phyloP scores from a whole-genome alignment of 1,140 invertebrate species.

The Cephus cinctus region DNA sequence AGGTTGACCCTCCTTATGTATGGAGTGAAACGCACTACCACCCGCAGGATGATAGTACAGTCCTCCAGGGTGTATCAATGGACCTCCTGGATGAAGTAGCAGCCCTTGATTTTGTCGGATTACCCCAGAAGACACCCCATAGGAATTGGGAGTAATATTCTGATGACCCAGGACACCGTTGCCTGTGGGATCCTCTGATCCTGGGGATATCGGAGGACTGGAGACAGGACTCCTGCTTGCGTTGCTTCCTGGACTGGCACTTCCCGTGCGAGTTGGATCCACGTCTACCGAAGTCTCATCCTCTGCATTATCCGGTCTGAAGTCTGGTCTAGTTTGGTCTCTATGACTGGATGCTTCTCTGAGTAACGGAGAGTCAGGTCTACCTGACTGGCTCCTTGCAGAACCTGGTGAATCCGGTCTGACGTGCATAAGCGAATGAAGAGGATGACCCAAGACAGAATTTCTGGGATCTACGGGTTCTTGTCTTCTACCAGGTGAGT shows the following conservation, averaged over 20 bases:
- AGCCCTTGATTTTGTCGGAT: conserved; percentile 43
- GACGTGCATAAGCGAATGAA: conserved; percentile 20
- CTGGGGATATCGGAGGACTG: conserved; percentile 50
- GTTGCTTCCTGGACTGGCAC: conserved; percentile 49
- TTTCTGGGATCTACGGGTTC: conserved; percentile 4
- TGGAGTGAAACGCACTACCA: conserved; percentile 52
- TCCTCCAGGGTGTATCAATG: conserved; percentile 44
- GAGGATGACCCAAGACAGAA: conserved; percentile 15
- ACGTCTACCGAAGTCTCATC: conserved; percentile 30
- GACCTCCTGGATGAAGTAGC: conserved; percentile 42
- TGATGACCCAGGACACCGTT: conserved; percentile 22
- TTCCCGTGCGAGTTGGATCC: conserved; percentile 26
- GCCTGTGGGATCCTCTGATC: conserved; percentile 41
- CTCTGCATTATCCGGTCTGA: conserved; percentile 26
- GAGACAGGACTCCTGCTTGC: conserved; percentile 41
- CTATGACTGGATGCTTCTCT: too few relatives aligned
- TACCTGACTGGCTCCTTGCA: too few relatives aligned
- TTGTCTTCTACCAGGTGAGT: neutral
- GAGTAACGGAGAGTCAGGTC: too few relatives aligned
- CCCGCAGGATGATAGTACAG: conserved; percentile 49
- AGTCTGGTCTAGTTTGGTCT: too few relatives aligned
- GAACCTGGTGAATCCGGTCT: too few relatives aligned
- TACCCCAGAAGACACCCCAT: conserved; percentile 22
- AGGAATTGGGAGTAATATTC: conserved; percentile 26
- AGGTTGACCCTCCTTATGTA: conserved; percentile 49